Evolutionary conservation across 2,888 invertebrate genomes (phyloP), one percentile per base, ranked within the genome.

Genomic region (Hirtodrosophila alboralis): DNA sequence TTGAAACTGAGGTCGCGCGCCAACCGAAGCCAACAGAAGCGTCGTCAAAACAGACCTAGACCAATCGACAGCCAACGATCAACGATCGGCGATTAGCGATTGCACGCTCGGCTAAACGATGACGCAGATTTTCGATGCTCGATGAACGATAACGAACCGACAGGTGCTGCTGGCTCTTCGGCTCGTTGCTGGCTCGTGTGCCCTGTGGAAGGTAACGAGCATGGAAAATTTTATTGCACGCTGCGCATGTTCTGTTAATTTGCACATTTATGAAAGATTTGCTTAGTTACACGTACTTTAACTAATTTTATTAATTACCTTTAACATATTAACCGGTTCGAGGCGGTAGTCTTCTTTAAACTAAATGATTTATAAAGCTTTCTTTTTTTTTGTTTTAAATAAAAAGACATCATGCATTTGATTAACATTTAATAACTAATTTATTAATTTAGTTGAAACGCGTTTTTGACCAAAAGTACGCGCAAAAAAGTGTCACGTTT

Each of bases 1-100:
- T 67, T 71, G 37, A 69, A 80, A 84, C 84, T 80, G 70, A 77
- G 75, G 60, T 69, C 68, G 71, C 73, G 66, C 77, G 66, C 71
- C 68, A 54, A 56, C 48, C 62, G 56, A 51, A 58, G 34, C 28
- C 44, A 56, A 48, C 61, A 38, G 61, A 51, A 54, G 21, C 56
- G 40, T 13, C 43, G 30, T 47, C 41, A 40, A 6, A 30, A 38
- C 54, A 53, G 38, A 62, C 36, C 68, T 67, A 57, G 65, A 40
- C 61, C 64, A 40, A 59, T 62, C 60, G 57, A 14, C 52, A 30
- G 58, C 27, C 23, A 16, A 16, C 38, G 27, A 54, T 51, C 34
- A 47, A 33, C 59, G 51, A 63, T 47, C 43, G 7, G 12, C 33
- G 28, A 52, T 31, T 48, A 14, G 30, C 47, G 26, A 47, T 40